These are phyloP conservation scores for Tetramorium alpestre DNA, from an alignment of 1,140 invertebrate genomes.

Conservation along the genomic window DNA sequence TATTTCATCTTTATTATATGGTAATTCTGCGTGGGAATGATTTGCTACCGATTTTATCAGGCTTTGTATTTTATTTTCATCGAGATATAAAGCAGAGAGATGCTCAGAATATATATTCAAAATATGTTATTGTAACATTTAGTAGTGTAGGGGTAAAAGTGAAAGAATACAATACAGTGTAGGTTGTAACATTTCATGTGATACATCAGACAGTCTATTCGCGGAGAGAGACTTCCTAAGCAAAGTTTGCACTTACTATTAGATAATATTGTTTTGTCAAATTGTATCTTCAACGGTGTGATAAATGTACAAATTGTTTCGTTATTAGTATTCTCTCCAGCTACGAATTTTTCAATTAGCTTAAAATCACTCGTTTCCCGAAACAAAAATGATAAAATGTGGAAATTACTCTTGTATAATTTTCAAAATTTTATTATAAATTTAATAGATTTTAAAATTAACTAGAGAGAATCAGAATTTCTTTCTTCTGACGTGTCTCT, in stretches of 20 bases:
- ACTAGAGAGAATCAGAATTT: background rate
- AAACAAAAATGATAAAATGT: background rate
- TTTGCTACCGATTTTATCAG: background rate
- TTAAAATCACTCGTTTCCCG: background rate
- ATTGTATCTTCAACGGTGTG: background rate
- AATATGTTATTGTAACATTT: slow-evolving; percentile 37
- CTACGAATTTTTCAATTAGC: background rate
- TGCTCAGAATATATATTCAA: background rate
- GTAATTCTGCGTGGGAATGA: background rate
- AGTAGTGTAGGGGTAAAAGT: background rate
- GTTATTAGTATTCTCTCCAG: background rate
- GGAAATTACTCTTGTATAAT: background rate
- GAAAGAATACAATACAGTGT: background rate
- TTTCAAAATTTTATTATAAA: background rate
- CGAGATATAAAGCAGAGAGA: background rate
- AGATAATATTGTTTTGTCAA: background rate
- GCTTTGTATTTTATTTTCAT: background rate
- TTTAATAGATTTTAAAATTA: background rate
- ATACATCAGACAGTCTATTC: background rate
- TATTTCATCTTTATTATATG: background rate
- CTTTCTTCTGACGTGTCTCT: background rate
- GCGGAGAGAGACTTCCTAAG: background rate
- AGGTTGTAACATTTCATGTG: background rate
- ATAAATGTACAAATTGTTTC: background rate
- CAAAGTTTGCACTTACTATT: slow-evolving; percentile 13